A percentile compares a stretch with the other conserved stretches of the same genome.
Conservation (phyloP, 2,113 vertebrate genomes). For the Steatornis caripensis region DNA sequence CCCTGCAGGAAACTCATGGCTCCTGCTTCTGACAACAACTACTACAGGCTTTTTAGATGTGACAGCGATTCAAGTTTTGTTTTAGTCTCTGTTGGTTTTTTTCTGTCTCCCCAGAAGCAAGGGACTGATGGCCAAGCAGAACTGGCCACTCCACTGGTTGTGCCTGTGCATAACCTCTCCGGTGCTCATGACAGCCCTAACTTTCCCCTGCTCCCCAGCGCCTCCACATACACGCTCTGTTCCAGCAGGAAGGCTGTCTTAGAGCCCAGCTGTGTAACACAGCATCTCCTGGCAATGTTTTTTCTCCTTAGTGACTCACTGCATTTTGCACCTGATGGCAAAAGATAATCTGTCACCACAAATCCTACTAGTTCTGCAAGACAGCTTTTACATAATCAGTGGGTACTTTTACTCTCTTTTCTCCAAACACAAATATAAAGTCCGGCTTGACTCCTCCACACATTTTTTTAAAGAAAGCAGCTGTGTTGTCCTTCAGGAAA, state of each 20-base stretch:
- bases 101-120: not conserved
- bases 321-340: constrained; percentile 11
- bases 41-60: not conserved
- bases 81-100: not conserved
- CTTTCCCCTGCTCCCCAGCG: not conserved
- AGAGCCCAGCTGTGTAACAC: not conserved
- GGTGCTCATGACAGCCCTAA: not conserved
- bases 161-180: fast-evolving
- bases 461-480: constrained; percentile 53
- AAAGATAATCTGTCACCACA: constrained; percentile 34
- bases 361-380: constrained; percentile 23
- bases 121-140: not conserved
- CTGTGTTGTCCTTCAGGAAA: constrained; percentile 60
- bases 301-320: constrained; percentile 7
- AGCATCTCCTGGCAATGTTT: not conserved
- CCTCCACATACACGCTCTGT: fast-evolving
- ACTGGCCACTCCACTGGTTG: not conserved
- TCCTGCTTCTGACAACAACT: not conserved
- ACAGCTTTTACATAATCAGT: constrained; percentile 31
- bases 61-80: not conserved
- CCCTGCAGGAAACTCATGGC: not conserved
- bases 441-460: constrained; percentile 33
- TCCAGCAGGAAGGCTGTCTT: not conserved
- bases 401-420: constrained; percentile 28
- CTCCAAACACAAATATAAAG: constrained; percentile 17